Base-by-base conservation (phyloP, 2,888 invertebrate genomes). In the Congeria kusceri region DNA sequence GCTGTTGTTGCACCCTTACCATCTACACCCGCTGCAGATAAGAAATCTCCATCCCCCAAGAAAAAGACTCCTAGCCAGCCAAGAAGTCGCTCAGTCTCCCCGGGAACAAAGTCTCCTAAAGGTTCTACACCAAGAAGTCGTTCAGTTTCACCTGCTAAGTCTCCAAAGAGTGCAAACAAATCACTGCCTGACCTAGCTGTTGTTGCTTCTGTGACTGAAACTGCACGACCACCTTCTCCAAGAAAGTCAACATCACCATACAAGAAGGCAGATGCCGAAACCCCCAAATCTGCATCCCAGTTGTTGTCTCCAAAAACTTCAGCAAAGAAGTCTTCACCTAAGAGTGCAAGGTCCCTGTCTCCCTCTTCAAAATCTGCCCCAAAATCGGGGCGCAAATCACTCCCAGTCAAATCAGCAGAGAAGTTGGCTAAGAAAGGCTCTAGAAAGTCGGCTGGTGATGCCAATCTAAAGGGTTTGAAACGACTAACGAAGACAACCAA, bases 381-480 rank as follows among this genome's bases (percentile, higher is more conserved):
- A 18, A 84, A 82, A 62, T 66, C 80, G 13, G 63, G 63, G 25
- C 65, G 27, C 28, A 77, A 61, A 15, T 47, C 68, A 58, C 61
- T 47, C 0, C 61, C 75, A 25, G 56, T 44, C 5, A 23, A 4
- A 11, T 57, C 56, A 44, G 64, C 58, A 5, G 7, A 5, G 11
- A 71, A 64, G 44, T 63, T 63, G n/a, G 28, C 39, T 27, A 63
- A n/a, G 39, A 67, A 46, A 25, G 44, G 63, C 27, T 62, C 67
- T 27, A 46, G 44, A 23, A 67, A 73, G 32, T 73, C 73, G 39
- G 67, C 56, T 11, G 59, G 68, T 28, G 67, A 81, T 56, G 67
- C 73, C n/a, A 80, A 78, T 44, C 68, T 83, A 32, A 67, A 84
- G 28, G 86, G 82, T 11, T 44, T 87, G 4, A 68, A 74, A n/a